Conservation (phyloP, 2,113 vertebrate genomes). For the Sigmodon hispidus region DNA sequence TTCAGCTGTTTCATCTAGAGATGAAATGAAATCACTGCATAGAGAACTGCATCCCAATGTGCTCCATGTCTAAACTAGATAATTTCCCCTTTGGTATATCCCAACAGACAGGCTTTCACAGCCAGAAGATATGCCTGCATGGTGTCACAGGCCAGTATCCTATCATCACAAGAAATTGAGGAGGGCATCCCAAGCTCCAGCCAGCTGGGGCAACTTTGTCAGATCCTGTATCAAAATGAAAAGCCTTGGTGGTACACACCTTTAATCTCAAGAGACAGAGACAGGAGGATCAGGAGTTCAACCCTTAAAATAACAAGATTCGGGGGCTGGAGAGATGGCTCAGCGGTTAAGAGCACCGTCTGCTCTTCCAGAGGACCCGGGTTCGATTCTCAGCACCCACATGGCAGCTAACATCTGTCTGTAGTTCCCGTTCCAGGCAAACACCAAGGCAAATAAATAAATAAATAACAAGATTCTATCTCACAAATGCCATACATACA, state of each 20-base stretch:
- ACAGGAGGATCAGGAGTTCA: no score
- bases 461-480: no score
- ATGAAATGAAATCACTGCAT: background rate
- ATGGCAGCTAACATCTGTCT: background rate
- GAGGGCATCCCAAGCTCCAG: background rate
- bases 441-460: background rate
- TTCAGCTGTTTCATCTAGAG: background rate
- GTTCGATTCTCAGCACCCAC: background rate
- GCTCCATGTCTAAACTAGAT: background rate
- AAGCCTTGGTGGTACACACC: background rate
- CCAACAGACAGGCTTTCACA: slow-evolving; percentile 17
- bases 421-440: background rate
- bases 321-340: no score
- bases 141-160: background rate
- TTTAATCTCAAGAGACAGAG: background rate
- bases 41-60: background rate
- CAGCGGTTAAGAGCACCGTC: background rate
- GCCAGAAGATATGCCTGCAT: background rate
- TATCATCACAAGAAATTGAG: background rate
- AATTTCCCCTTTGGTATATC: background rate
- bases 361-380: background rate
- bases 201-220: background rate
- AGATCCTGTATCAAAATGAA: background rate
- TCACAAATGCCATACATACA: no score
- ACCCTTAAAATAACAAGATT: no score